A percentile compares a stretch with the other conserved stretches of the same genome.
phyloP scores from a whole-genome alignment of 2,888 invertebrate genomes.

The Heterodera filipjevi region DNA sequence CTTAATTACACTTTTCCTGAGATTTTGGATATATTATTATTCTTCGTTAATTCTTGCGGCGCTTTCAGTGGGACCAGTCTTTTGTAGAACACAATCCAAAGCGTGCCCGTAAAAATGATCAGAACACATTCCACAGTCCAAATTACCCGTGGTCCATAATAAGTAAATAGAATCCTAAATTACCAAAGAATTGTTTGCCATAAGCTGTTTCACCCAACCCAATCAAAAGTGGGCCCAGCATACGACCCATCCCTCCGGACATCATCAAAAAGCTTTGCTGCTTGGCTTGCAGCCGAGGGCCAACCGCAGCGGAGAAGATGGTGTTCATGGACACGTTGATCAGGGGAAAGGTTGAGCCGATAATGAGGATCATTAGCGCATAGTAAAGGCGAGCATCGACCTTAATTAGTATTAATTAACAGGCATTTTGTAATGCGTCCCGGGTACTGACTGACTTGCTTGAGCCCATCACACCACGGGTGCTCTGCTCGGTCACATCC shows the following conservation, averaged over 20 bases:
- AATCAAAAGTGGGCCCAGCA: constrained; percentile 48
- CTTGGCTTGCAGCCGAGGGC: constrained; percentile 40
- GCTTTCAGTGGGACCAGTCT: constrained; percentile 28
- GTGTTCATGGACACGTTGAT: constrained; percentile 41
- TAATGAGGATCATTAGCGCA: constrained; percentile 27
- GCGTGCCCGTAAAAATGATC: constrained; percentile 5
- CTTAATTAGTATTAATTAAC: not conserved
- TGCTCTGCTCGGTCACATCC: constrained; percentile 33
- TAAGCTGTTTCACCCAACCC: constrained; percentile 28
- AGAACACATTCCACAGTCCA: constrained; percentile 29
- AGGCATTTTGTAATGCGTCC: not conserved
- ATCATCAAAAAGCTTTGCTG: constrained; percentile 48
- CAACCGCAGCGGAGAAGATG: constrained; percentile 38
- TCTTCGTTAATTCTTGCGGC: not conserved
- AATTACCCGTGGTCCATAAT: constrained; percentile 20
- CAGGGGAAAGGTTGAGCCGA: constrained; percentile 35
- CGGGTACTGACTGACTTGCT: not conserved
- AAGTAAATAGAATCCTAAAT: constrained; percentile 6
- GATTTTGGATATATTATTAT: not conserved
- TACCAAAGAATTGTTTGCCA: not conserved
- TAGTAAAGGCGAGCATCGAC: constrained; percentile 38
- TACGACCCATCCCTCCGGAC: constrained; percentile 48
- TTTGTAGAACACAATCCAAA: constrained; percentile 24
- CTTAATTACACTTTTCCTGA: not conserved
- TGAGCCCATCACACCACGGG: constrained; percentile 37